Base-by-base conservation (phyloP, 2,888 invertebrate species). In the Yponomeuta cagnagella region DNA sequence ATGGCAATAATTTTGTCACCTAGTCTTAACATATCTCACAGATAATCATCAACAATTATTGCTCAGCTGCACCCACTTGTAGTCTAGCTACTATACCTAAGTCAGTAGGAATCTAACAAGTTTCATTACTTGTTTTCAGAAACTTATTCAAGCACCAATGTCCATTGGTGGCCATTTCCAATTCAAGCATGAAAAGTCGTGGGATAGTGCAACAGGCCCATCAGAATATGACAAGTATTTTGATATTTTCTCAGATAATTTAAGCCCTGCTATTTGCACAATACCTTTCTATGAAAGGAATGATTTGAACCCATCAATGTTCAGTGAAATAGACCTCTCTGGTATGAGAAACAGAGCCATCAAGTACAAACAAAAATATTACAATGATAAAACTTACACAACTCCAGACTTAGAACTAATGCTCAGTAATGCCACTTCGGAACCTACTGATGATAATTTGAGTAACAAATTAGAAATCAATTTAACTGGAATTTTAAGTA, bases 181-280 rank as follows among this genome's bases (percentile, higher is more conserved):
- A 79, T 93, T 93, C 73, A 92, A 92, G 78, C 92, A 92, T 76
- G 93, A 93, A 76, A 93, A 91, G 73, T 86, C 90, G 0, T 93
- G 93, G 93, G 88, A 89, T 69, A 76, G 81, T 33, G 80, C 78
- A 48, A 82, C 83, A 37, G 85, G 81, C 0, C 86, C 90, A 1
- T 85, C 90, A 1, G 74, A 84, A 43, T 92, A 90, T 74, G 89
- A 91, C 72, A 90, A 90, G 80, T 90, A 89, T 75, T 93, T 93
- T 75, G 85, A 89, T 31, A 86, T 92, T 4, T 82, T 91, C 73
- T 87, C 87, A 82, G 85, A 88, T 67, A 83, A 81, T 31, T 80
- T 93, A 0, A 80, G 83, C n/a, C 72, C 79, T 37, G 89, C 88
- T 30, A 74, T 93, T 0, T 85, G 82, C 10, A 85, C 89, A 5